Evolutionary conservation across 1,140 invertebrate species (phyloP), one percentile per base, ranked within the genome.

Genomic region (Anadara kagoshimensis): DNA sequence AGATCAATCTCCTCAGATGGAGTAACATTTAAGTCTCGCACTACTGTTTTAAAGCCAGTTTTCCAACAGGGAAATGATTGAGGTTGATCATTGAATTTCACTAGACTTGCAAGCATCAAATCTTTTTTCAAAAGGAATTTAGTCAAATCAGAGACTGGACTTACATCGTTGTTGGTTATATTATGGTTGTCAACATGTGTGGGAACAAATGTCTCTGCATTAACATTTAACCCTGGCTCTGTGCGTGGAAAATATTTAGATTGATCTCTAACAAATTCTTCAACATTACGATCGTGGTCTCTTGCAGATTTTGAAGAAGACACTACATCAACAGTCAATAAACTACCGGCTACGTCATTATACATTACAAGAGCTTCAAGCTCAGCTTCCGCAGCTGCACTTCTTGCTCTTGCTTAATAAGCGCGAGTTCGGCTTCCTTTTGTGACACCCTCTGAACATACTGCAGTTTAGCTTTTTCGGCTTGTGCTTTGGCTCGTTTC

Each of bases 101-200:
- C 54, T 16, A 63, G 45, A n/a, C 59, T 45, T 36, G 58, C 20
- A 18, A 71, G n/a, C 24, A 63, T 24, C n/a, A 64, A 44, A 43
- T 71, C 69, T 18, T 71, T 71, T 43, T 47, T 71, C n/a, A 71
- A 44, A 18, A 71, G 29, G 47, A 63, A 71, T 20, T 45, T 63
- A 10, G 58, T 63, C 5, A 73, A 16, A 5, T 66, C 54, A n/a
- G 16, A 41, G 24, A n/a, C 44, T 36, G 41, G 18, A 43, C 43
- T 20, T 41, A 44, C 51, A 36, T 36, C 29, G 7, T 36, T 36
- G 29, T 36, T 36, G 2, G 29, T 36, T 3, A 36, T 36, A 36
- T 36, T 7, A 36, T 36, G 29, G 29, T 36, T 36, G 29, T 36
- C 29, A 36, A 36, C 7, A 7, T n/a, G 29, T 36, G 29, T 36